Percentiles rank a stretch among this genome's conserved stretches.
These are phyloP conservation scores for Pseudomyrmex gracilis DNA, from an alignment of 1,140 invertebrate species.

Conservation along the genomic window DNA sequence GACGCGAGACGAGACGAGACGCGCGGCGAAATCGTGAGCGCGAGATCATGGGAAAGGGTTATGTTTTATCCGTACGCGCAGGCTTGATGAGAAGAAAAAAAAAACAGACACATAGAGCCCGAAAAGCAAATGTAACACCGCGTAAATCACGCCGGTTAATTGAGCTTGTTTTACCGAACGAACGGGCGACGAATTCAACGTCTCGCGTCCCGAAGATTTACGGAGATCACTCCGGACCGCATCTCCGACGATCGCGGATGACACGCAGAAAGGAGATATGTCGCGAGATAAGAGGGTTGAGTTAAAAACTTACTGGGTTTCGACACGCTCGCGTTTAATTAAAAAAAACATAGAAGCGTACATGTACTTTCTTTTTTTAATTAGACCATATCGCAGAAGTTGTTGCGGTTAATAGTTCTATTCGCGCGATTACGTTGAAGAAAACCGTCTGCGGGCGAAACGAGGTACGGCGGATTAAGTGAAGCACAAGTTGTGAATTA, in stretches of 20 bases:
- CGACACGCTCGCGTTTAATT: background rate
- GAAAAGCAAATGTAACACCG: conserved; percentile 25
- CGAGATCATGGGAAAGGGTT: conserved; percentile 57
- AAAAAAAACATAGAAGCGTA: too few relatives aligned
- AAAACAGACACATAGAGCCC: background rate
- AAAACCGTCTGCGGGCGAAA: background rate
- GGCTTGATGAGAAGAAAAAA: too few relatives aligned
- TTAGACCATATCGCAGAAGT: background rate
- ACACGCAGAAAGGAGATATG: conserved; percentile 36
- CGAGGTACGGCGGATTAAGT: conserved; percentile 9
- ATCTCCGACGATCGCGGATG: conserved; percentile 18
- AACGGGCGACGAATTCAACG: background rate
- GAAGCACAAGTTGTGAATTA: conserved; percentile 19
- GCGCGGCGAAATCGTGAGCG: background rate
- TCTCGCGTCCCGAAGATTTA: background rate
- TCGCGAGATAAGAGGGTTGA: background rate
- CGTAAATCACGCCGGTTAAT: conserved; percentile 44
- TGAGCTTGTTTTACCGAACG: background rate
- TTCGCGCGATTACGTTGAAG: conserved; percentile 5
- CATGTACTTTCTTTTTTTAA: background rate
- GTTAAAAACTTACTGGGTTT: background rate
- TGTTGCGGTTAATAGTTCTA: background rate
- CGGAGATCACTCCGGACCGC: background rate
- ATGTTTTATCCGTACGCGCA: conserved; percentile 3
- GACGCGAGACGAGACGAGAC: background rate